Evolutionary conservation across 2,888 invertebrate species (phyloP).

Genomic region (Nomada goodeniana): DNA sequence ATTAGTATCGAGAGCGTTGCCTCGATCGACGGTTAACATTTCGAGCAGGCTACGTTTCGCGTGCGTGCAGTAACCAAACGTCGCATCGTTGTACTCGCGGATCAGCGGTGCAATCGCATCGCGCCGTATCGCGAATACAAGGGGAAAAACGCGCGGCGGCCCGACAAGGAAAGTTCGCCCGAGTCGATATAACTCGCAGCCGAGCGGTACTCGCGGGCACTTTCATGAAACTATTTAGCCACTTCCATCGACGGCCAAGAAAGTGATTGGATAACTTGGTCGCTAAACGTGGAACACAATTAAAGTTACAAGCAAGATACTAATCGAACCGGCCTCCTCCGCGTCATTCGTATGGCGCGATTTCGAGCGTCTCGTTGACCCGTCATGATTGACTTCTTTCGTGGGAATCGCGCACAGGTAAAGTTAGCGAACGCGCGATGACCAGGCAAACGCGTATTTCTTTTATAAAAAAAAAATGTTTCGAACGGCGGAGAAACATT

Average conservation of each 20-base stretch:
- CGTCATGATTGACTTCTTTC: no score
- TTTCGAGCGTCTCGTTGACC: conserved; percentile 27
- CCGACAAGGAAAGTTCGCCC: conserved; percentile 43
- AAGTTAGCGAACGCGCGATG: no score
- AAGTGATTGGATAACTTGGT: conserved; percentile 66
- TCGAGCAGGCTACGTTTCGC: no score
- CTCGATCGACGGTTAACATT: no score
- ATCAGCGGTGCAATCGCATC: no score
- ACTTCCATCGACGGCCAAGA: conserved; percentile 60
- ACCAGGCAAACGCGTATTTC: no score
- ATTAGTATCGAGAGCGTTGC: no score
- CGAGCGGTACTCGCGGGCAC: conserved; percentile 41
- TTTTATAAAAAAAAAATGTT: no score
- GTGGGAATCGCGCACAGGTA: background rate
- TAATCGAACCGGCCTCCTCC: conserved; percentile 52
- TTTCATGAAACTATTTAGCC: conserved; percentile 62
- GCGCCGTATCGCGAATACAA: background rate
- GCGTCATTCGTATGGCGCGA: conserved; percentile 25
- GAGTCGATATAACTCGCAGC: conserved; percentile 60
- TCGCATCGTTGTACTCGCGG: no score
- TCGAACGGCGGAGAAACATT: no score
- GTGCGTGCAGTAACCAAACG: no score
- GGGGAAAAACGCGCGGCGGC: conserved; percentile 25
- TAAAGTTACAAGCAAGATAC: conserved; percentile 64
- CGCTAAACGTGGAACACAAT: conserved; percentile 64